Base-by-base conservation (phyloP, 2,888 invertebrate genomes). In the Hylaea fasciaria region DNA sequence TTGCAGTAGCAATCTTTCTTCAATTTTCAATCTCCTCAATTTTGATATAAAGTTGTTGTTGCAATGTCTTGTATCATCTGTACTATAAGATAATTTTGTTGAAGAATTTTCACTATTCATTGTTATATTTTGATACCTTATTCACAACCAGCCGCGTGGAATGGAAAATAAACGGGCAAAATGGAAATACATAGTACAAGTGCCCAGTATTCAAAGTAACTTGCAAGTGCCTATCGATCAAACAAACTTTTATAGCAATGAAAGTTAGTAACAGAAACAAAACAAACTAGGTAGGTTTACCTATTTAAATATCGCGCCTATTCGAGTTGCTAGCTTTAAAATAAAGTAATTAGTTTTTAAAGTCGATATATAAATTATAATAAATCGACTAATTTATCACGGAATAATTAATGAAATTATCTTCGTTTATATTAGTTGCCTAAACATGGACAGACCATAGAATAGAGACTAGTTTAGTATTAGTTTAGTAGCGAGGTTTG, bases 21-120 rank as follows among this genome's bases (percentile, higher is more conserved):
- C 88, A 65, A 91, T 87, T 81, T 86, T 87, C 39, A 91, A 69
- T 64, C 89, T 74, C 68, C 85, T 80, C 49, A 89, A 53, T 73
- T 82, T 86, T 10, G 85, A 83, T 13, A 66, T 40, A 8, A 80
- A n/a, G n/a, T n/a, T 57, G 66, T 66, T 74, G 39, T 63, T 54
- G 16, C 64, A 61, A 48, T 57, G 60, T 14, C 46, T 54, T 39
- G 43, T 46, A 35, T 57, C 14, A 40, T 47, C 50, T 17, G 14
- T 22, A 22, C 11, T 47, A 17, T 12, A 17, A 22, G 56, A 56
- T 44, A 48, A 52, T 52, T 62, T 64, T n/a, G 46, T 49, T 10
- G 57, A 13, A 14, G 44, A 46, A 12, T 29, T 9, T 12, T 58
- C 59, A 47, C 29, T 62, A 47, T 63, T 54, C 61, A 64, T 59